Percentiles rank a stretch among this genome's conserved stretches.
Evolutionary conservation across 1,140 invertebrate species (phyloP).

Genomic region (Holcopasites calliopsidis): DNA sequence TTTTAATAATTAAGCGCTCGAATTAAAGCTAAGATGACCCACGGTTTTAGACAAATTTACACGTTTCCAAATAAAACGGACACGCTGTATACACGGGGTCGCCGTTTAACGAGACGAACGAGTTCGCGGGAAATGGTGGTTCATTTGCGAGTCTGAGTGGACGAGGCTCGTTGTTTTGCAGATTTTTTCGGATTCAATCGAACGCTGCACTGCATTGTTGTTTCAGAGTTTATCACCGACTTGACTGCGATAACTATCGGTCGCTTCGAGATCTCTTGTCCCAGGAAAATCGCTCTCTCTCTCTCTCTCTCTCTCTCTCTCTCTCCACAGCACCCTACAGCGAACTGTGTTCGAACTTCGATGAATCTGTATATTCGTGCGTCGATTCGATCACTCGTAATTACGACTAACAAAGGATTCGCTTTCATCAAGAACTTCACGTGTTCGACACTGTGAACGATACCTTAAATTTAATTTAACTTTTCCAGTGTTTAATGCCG

Average conservation of each 20-base stretch:
- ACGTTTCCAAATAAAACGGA: background rate
- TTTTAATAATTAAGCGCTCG: too few relatives aligned
- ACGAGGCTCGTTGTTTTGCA: background rate
- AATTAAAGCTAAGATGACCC: too few relatives aligned
- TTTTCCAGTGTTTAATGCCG: background rate
- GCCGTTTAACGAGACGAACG: background rate
- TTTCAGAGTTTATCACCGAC: background rate
- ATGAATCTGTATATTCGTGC: too few relatives aligned
- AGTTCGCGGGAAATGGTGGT: background rate
- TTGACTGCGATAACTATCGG: background rate
- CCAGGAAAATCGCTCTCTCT: too few relatives aligned
- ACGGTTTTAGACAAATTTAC: too few relatives aligned
- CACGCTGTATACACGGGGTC: background rate
- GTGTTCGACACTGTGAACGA: background rate
- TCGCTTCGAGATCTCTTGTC: too few relatives aligned
- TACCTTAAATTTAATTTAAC: slow-evolving; percentile 27
- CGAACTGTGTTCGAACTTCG: background rate
- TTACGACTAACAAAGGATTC: background rate
- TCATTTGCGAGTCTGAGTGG: background rate
- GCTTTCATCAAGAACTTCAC: background rate
- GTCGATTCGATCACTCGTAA: slow-evolving; percentile 2
- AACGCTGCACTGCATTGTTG: too few relatives aligned
- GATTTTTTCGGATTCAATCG: background rate
- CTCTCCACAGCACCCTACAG: background rate
- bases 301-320: too few relatives aligned